These are phyloP conservation scores for Aramus guarauna DNA, from an alignment of 2,113 vertebrate genomes.

Conservation along the genomic window DNA sequence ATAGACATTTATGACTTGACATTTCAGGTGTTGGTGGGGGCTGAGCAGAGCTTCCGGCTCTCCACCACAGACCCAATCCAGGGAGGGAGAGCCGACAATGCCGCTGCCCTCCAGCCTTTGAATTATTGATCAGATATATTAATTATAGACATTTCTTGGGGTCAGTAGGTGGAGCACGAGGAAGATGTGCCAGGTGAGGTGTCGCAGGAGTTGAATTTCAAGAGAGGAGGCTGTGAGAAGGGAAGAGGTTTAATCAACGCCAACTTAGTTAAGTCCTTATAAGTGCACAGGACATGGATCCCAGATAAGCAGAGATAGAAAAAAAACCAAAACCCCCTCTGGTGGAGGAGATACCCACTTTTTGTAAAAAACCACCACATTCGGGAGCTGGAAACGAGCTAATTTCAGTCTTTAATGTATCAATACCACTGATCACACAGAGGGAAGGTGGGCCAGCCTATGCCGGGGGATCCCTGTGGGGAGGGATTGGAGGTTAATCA, in stretches of 20 bases:
- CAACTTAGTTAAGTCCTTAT: neutral
- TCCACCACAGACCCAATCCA: rapidly evolving
- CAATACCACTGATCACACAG: neutral
- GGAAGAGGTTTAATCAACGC: neutral
- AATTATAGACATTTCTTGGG: neutral
- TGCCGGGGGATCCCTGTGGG: rapidly evolving
- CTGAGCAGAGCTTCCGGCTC: neutral
- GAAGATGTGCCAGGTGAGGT: neutral
- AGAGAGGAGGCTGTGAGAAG: neutral
- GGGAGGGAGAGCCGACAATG: too few relatives aligned
- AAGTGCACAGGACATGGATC: neutral
- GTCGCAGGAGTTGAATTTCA: neutral
- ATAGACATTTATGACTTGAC: neutral
- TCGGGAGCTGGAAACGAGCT: neutral
- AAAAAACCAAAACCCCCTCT: neutral
- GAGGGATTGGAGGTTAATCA: neutral
- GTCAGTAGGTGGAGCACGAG: neutral
- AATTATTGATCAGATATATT: neutral
- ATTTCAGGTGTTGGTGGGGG: neutral
- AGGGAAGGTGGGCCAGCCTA: neutral
- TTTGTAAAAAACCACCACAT: neutral
- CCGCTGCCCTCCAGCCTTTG: neutral
- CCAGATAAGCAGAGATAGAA: rapidly evolving
- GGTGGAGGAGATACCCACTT: neutral
- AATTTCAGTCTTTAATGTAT: neutral